Evolutionary conservation across 92 coral and sea anemone species (phyloP), one percentile per base, ranked within the genome.

Genomic region (Epizoanthus rinbou): DNA sequence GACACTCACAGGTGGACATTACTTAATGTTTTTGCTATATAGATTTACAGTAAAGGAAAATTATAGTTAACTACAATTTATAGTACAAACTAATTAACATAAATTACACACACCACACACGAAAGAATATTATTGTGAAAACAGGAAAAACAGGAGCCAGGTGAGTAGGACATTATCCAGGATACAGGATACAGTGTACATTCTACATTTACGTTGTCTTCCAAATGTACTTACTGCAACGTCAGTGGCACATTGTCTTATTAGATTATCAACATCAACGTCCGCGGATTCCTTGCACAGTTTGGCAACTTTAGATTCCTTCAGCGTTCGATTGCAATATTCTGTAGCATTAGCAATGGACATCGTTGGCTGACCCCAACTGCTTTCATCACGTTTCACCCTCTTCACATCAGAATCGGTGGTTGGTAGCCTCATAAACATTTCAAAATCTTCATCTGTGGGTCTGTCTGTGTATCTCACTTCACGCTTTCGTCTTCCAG

Each of bases 311-410:
- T 63, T 80, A 21, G 94, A 80, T n/a, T 85, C 89, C 41, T 58
- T 69, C n/a, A 91, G 69, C 13, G 86, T 73, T 52, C 80, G 75
- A 33, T 74, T 82, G 73, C 94, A 91, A 79, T 91, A 87, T 18
- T 78, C 64, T 15, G 94, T 87, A 2, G 94, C 91, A 47, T 91
- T 91, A 69, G 76, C 89, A 2, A 80, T 57, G 1, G 94, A 86
- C 86, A 91, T 87, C 37, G 18, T 54, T 28, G 35, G 35, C 21
- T 69, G 24, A 31, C 80, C 80, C 80, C 80, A 75, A 18, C 50
- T 23, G 37, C 33, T 54, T 0, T 74, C 43, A 16, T 8, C 60
- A 57, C 68, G 68, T 33, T 75, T 75, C 17, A 31, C 47, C 8
- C 80, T 75, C 28, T 41, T 31, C 11, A 25, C 54, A 8, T 31